Base-by-base conservation (phyloP, 1,140 invertebrate genomes). In the Lanistes nyassanus region DNA sequence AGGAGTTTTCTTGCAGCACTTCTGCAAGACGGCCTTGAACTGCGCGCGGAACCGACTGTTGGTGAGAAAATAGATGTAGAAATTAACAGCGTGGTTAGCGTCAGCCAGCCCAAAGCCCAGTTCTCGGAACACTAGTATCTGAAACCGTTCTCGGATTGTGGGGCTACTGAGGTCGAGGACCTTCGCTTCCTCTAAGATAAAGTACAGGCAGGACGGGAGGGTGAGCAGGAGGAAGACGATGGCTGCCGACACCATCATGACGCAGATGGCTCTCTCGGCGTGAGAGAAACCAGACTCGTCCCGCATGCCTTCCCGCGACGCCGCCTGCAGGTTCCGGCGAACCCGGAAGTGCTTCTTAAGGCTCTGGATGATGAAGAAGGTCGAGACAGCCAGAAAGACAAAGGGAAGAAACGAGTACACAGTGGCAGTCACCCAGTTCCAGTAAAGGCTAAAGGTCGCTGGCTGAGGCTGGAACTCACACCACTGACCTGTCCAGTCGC, bases 401-500 rank as follows among this genome's bases (percentile, higher is more conserved):
- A 78, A 80, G 2, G 83, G 83, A 26, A 77, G 21, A 29, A 84
- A 65, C 37, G 80, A 75, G 60, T 81, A 84, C n/a, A 75, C 60
- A 53, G 76, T 75, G 5, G 80, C 79, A 74, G 81, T 78, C 39
- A 81, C 76, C 80, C 80, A 84, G 55, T 81, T 82, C 81, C 81
- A 84, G 13, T 80, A 51, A 11, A 77, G 75, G 0, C 62, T 47
- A 2, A 76, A 72, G 39, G 79, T 13, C 2, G 34, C 6, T 53
- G 78, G 80, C 23, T 69, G 36, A 16, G 53, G 34, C 23, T 76
- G 64, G 21, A 75, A 75, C 26, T 39, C 60, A 36, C 76, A 82
- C 11, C 72, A 73, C 23, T 65, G 47, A n/a, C 79, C 53, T 21
- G 36, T 36, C 55, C 79, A 80, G 23, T 80, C 39, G 23, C 78